Percentiles rank a stretch among this genome's conserved stretches.
These are phyloP conservation scores for Spatula versicolor DNA, from an alignment of 2,797 vertebrate species.

Conservation along the genomic window DNA sequence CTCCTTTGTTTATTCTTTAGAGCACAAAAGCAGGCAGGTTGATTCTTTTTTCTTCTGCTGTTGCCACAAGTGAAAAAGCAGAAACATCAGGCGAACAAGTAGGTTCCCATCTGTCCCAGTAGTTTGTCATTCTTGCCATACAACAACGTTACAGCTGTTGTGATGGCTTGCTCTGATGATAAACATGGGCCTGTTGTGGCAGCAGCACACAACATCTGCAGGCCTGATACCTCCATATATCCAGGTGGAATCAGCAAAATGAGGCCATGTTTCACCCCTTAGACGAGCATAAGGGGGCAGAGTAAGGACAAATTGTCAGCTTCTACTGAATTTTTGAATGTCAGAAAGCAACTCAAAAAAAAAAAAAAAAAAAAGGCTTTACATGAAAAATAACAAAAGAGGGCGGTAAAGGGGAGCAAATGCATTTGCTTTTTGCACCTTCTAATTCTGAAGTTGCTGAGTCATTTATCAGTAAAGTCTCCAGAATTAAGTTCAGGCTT, in stretches of 20 bases:
- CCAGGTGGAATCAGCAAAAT: not conserved
- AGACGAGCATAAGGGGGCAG: not conserved
- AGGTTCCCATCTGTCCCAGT: not conserved
- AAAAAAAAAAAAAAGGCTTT: not conserved
- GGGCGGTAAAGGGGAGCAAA: not conserved
- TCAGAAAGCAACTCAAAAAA: not conserved
- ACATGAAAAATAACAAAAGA: not conserved
- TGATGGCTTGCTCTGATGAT: not conserved
- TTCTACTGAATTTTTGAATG: not conserved
- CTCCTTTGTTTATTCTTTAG: not conserved
- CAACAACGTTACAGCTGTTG: not conserved
- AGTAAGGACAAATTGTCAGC: not conserved
- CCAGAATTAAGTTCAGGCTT: not conserved
- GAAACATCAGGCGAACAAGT: not conserved
- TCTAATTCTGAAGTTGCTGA: not conserved
- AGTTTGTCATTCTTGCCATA: not conserved
- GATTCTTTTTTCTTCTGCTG: not conserved
- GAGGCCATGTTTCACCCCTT: not conserved
- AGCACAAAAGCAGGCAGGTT: not conserved
- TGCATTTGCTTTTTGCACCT: not conserved
- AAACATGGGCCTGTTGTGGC: not conserved
- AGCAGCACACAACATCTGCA: not conserved
- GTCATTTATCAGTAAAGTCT: not conserved
- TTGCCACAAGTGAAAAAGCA: not conserved
- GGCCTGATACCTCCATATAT: not conserved